Evolutionary conservation across 2,113 vertebrate species (phyloP), one percentile per base, ranked within the genome.

Genomic region (Pelecanus crispus): DNA sequence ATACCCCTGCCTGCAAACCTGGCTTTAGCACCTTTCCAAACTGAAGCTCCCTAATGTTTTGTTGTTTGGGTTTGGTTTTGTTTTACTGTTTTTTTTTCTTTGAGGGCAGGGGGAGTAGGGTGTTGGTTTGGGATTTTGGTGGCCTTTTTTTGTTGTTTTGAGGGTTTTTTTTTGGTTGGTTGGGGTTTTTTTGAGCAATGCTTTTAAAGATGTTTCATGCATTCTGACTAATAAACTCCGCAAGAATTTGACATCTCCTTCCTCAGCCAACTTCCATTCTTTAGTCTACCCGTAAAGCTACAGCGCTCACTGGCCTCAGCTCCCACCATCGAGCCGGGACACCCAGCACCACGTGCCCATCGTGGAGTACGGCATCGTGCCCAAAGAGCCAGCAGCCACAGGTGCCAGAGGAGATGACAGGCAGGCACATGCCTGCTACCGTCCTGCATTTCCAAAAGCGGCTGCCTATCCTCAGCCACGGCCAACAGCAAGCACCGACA

Each of bases 281-380:
- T 55, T 25, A 80, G 13, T 7, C 42, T 22, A 6, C 14, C 45
- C 62, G 17, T 31, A 70, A 45, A 84, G 50, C 58, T n/a, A 26
- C 47, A 77, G 36, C 0, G 0, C 34, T 74, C 40, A 12, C 5
- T 1, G 29, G 6, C 28, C 4, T 17, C 55, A 20, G 61, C 42
- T 91, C 50, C 65, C 50, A 66, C 18, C 0, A 0, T 8, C 0
- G 0, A 32, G 47, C 66, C 2, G 11, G 28, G 63, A 70, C 67
- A 45, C 4, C 6, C 21, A 56, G 49, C 24, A 52, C 26, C 55
- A 38, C 11, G 3, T 8, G 10, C 8, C 31, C 62, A 9, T 4
- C 3, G 7, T 13, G 49, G 7, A 20, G 3, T 7, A 31, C 17
- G 21, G 34, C 49, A 22, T 56, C 3, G 0, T 24, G 40, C 28